Conservation (phyloP, 1,140 invertebrate species). For the Aphelenchoides besseyi region DNA sequence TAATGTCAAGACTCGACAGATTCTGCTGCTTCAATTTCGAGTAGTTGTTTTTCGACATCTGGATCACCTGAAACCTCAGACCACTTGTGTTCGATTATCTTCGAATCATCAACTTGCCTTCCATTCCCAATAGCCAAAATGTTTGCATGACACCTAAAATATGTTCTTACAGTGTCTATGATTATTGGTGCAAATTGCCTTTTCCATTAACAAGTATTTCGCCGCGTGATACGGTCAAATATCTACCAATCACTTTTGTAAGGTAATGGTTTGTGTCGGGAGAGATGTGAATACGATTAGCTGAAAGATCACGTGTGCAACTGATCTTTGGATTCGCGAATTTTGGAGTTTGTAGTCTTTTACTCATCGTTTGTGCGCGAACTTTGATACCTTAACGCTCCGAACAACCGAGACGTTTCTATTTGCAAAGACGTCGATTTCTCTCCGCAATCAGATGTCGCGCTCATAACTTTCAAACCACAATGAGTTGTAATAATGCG, state of each 20-base stretch:
- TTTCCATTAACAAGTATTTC: slow-evolving; percentile 63
- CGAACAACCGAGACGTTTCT: no score
- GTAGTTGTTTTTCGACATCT: background rate
- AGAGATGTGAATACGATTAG: slow-evolving; percentile 56
- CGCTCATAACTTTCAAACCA: no score
- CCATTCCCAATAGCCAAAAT: slow-evolving; percentile 31
- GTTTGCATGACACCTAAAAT: slow-evolving; percentile 46
- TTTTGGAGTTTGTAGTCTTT: background rate
- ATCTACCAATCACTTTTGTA: slow-evolving; percentile 48
- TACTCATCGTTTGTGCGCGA: no score
- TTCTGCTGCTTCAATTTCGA: background rate
- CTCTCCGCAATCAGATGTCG: no score
- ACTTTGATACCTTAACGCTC: no score
- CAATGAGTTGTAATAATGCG: no score
- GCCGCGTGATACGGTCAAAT: slow-evolving; percentile 53
- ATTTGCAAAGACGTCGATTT: no score
- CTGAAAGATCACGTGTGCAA: slow-evolving; percentile 34
- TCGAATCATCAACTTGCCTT: background rate
- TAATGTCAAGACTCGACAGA: background rate
- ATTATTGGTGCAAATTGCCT: slow-evolving; percentile 65
- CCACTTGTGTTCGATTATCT: background rate
- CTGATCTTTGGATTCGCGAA: background rate
- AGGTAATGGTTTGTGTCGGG: slow-evolving; percentile 50
- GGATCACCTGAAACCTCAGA: background rate
- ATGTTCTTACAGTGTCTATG: background rate